phyloP scores from a whole-genome alignment of 2,113 vertebrate genomes.

The Microcebus lehilahytsara region DNA sequence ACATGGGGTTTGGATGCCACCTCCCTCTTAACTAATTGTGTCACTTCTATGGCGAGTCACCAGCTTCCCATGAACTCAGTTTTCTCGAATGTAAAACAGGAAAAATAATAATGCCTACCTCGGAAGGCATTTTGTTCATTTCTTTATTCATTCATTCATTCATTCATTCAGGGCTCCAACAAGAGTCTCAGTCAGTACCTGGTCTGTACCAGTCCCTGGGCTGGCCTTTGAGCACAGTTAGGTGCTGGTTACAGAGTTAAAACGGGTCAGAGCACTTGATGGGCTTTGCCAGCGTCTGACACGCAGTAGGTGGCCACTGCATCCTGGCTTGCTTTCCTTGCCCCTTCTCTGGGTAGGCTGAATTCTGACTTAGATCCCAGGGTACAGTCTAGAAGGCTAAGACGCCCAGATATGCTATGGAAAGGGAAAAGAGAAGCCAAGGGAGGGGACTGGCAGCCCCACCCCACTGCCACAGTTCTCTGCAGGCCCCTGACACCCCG shows the following conservation, averaged over 20 bases:
- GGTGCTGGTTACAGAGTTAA: background rate
- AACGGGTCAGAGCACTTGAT: background rate
- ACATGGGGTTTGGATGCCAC: background rate
- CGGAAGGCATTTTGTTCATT: background rate
- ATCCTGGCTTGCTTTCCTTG: background rate
- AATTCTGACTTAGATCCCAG: background rate
- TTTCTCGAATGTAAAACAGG: background rate
- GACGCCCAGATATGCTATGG: too few species aligned
- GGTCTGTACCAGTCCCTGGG: background rate
- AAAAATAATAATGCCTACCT: background rate
- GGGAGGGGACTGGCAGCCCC: background rate
- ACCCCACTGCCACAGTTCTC: background rate
- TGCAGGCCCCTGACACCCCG: background rate
- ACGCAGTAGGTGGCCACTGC: background rate
- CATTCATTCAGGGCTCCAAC: background rate
- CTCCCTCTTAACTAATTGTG: background rate
- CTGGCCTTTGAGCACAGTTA: background rate
- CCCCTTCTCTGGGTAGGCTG: background rate
- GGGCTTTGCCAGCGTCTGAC: background rate
- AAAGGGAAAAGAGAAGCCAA: background rate
- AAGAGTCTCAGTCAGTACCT: background rate
- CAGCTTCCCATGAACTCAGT: background rate
- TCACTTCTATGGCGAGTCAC: background rate
- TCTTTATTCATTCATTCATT: background rate
- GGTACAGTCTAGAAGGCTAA: background rate